These are phyloP conservation scores for Drosophila tani DNA, from an alignment of 1,140 invertebrate genomes.

Conservation along the genomic window DNA sequence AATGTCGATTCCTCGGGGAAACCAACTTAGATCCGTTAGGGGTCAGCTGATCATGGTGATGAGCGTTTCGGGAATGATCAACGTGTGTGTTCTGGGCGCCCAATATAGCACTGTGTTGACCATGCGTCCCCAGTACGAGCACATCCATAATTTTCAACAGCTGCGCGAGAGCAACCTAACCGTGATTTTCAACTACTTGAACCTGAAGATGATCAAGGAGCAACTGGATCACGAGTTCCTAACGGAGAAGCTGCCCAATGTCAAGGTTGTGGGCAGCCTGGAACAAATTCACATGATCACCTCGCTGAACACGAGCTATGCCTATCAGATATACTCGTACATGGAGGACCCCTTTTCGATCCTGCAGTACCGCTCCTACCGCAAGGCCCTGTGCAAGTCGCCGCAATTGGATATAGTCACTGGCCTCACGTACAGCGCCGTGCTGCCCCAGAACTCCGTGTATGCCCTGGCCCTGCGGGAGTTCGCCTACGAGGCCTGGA, in stretches of 20 bases:
- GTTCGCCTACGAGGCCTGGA: background rate
- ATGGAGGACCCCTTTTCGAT: background rate
- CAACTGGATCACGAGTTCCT: background rate
- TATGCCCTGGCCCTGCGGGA: background rate
- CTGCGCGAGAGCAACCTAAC: conserved; percentile 3
- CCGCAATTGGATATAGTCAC: background rate
- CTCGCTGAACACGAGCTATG: background rate
- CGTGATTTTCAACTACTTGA: background rate
- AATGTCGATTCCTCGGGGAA: conserved; percentile 7
- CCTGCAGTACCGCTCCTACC: background rate
- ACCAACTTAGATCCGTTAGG: background rate
- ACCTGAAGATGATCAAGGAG: background rate
- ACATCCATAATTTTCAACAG: background rate
- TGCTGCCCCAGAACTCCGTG: background rate
- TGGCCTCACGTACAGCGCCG: background rate
- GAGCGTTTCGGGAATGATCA: conserved; percentile 7
- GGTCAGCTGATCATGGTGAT: background rate
- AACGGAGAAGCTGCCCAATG: background rate
- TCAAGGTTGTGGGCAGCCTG: background rate
- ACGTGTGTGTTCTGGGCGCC: background rate
- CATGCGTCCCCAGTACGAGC: conserved; percentile 18
- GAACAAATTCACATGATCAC: background rate
- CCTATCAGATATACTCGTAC: conserved; percentile 7
- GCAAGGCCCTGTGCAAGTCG: conserved; percentile 6
- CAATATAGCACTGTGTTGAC: conserved; percentile 21